Evolutionary conservation across 2,113 vertebrate species (phyloP), one percentile per base, ranked within the genome.

Genomic region (Oreochromis aureus): DNA sequence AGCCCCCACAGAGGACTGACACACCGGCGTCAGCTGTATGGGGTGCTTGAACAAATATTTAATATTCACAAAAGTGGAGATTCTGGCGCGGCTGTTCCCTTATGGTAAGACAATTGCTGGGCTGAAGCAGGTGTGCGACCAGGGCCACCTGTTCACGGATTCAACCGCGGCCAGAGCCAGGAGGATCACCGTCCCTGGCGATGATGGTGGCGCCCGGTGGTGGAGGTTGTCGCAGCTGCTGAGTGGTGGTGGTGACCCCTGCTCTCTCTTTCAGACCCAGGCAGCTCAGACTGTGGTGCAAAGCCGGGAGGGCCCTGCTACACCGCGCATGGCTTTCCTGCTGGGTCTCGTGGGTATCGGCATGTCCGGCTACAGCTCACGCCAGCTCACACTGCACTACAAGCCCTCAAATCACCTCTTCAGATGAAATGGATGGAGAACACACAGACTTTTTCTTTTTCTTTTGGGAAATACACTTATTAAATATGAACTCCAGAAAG

Each of bases 291-390:
- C 96, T 51, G 55, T 97, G 4, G 5, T 95, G 78, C 94, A 93
- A 86, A 95, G 82, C 89, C 90, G 86, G 1, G 96, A 96, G 4
- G 95, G 96, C n/a, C 91, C 90, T 1, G 48, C 90, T 19, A 96
- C 97, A 90, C 93, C 95, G 0, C 83, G 95, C 32, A 48, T 97
- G 1, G 97, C 97, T 0, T 0, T 97, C 91, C 88, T 98, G 46
- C 92, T 98, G 89, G 97, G 97, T 2, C 44, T 97, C 32, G 94
- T 96, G 84, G 98, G 97, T 15, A 90, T 97, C 24, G 91, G 96
- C 84, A 90, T 97, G 89, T 98, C 97, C 2, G 95, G 97, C 80
- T 98, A 98, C 94, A 97, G 97, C 92, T 96, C 96, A 2, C 96
- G 94, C 48, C 97, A 97, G 80, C 96, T 98, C 36, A 96, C 96